Percentiles rank a stretch among this genome's conserved stretches.
Evolutionary conservation across 1,140 invertebrate genomes (phyloP).

Genomic region (Aphelenchoides avenae): DNA sequence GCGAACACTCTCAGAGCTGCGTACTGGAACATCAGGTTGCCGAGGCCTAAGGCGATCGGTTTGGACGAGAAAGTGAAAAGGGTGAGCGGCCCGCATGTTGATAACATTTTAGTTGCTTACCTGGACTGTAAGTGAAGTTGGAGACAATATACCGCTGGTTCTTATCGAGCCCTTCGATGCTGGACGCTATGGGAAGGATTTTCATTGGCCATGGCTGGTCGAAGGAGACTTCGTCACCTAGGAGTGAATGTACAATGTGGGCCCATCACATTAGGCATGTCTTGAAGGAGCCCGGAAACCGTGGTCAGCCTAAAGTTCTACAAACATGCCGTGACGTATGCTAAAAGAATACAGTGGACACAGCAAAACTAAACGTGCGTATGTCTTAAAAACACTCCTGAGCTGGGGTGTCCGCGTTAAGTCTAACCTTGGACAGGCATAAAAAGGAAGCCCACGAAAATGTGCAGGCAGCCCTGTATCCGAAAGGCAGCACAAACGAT

Average conservation of each 20-base stretch:
- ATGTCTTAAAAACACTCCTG: too few species aligned
- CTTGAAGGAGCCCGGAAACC: too few species aligned
- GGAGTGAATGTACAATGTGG: conserved; percentile 1
- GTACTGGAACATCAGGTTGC: conserved; percentile 43
- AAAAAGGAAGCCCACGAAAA: too few species aligned
- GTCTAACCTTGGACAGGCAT: too few species aligned
- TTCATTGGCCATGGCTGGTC: conserved; percentile 35
- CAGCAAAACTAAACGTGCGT: too few species aligned
- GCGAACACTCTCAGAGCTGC: conserved; percentile 32
- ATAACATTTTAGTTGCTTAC: conserved; percentile 14
- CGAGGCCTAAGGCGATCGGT: conserved; percentile 24
- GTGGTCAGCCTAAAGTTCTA: too few species aligned
- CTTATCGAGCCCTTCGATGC: conserved; percentile 2
- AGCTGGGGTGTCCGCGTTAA: too few species aligned
- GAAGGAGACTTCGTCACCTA: conserved; percentile 37
- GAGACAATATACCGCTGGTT: conserved; percentile 16
- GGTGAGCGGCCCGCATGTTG: background rate
- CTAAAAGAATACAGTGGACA: too few species aligned
- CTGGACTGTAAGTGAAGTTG: conserved; percentile 33
- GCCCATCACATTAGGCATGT: too few species aligned
- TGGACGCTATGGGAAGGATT: background rate
- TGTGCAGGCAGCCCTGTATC: too few species aligned
- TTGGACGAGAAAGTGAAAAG: background rate
- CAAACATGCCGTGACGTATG: too few species aligned
- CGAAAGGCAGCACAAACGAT: too few species aligned